Percentiles rank a stretch among this genome's conserved stretches.
Conservation (phyloP, 1,140 invertebrate genomes). For the Drosophila micromelanica region DNA sequence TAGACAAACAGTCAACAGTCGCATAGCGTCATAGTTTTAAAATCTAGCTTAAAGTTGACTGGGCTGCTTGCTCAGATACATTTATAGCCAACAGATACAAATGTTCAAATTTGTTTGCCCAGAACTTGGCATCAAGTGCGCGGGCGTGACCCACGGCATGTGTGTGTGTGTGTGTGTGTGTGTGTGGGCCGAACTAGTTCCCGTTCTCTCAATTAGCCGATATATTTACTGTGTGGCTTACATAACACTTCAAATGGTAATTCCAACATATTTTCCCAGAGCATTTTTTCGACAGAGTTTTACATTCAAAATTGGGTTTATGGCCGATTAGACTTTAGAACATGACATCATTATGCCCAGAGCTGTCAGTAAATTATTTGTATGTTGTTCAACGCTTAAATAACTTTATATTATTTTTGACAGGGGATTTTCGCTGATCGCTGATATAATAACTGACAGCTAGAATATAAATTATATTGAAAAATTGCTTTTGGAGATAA, state of each 20-base stretch:
- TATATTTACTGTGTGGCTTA: constrained; percentile 12
- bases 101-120: constrained; percentile 31
- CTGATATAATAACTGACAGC: too few species aligned
- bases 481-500: too few species aligned
- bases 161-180: constrained; percentile 4
- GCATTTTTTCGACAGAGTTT: constrained; percentile 3
- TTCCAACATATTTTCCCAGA: constrained; percentile 14
- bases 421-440: too few species aligned
- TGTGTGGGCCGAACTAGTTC: constrained; percentile 39
- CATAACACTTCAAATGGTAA: constrained; percentile 3
- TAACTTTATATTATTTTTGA: background rate
- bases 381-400: background rate
- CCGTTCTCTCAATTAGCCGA: constrained; percentile 21
- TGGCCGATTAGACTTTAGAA: background rate
- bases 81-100: constrained; percentile 3
- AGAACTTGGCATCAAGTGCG: constrained; percentile 35
- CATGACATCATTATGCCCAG: constrained; percentile 35
- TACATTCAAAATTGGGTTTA: constrained; percentile 18
- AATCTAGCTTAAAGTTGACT: constrained; percentile 48
- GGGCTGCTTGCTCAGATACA: constrained; percentile 24
- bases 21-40: constrained; percentile 68
- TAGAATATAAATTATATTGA: too few species aligned
- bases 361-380: constrained; percentile 2
- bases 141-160: constrained; percentile 15
- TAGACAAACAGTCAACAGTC: constrained; percentile 72